Percentiles rank a stretch among this genome's conserved stretches.
phyloP scores from a whole-genome alignment of 2,888 invertebrate genomes.

The Sinelater perroti region DNA sequence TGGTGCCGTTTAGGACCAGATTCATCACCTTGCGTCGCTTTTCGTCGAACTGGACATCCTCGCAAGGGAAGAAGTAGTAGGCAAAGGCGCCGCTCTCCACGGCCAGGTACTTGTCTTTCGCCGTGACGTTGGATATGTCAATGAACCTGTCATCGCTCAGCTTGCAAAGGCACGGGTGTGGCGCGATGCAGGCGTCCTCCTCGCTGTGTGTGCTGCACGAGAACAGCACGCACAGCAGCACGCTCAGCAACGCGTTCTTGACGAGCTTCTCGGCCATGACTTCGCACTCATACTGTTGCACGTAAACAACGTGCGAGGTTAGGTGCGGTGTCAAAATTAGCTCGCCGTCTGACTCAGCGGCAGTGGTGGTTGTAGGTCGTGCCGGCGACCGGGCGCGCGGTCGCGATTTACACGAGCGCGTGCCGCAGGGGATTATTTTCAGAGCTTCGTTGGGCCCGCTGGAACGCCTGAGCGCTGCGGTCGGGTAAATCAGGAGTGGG shows the following conservation, averaged over 20 bases:
- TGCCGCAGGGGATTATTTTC: too few relatives aligned
- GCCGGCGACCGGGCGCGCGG: too few relatives aligned
- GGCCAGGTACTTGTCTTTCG: constrained; percentile 38
- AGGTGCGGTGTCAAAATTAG: constrained; percentile 27
- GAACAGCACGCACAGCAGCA: constrained; percentile 23
- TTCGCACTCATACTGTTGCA: constrained; percentile 16
- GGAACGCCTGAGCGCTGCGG: too few relatives aligned
- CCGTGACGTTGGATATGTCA: constrained; percentile 47
- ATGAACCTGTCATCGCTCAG: constrained; percentile 53
- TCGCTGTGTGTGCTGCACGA: constrained; percentile 15
- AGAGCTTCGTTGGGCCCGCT: too few relatives aligned
- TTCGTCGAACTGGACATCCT: constrained; percentile 41
- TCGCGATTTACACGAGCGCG: too few relatives aligned
- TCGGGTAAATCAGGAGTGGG: too few relatives aligned
- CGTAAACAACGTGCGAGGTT: constrained; percentile 37
- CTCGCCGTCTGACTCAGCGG: too few relatives aligned
- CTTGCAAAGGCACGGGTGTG: constrained; percentile 53
- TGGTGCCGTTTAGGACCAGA: constrained; percentile 20
- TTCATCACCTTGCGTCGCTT: neutral
- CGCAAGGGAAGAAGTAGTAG: constrained; percentile 59
- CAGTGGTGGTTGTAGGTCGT: too few relatives aligned
- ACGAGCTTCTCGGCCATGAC: constrained; percentile 33
- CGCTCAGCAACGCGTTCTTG: constrained; percentile 20
- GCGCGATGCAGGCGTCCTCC: constrained; percentile 32
- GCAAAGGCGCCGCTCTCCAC: constrained; percentile 38